phyloP scores from a whole-genome alignment of 2,113 vertebrate genomes.

The Oreochromis tanganicae region DNA sequence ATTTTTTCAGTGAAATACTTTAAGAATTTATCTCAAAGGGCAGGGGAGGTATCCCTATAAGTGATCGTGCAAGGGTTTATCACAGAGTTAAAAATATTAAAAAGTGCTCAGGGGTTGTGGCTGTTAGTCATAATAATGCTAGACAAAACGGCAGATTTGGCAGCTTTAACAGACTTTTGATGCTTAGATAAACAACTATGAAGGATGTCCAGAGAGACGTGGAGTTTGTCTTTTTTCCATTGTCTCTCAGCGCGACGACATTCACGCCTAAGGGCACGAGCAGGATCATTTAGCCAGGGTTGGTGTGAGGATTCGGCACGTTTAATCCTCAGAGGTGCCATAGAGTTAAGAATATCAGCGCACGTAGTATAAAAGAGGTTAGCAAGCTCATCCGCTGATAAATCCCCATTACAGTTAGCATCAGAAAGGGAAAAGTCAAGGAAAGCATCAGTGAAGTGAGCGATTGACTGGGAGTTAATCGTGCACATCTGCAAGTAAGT shows the following conservation, averaged over 20 bases:
- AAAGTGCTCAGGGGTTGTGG: not conserved
- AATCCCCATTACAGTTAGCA: no score
- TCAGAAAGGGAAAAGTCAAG: no score
- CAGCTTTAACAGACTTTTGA: not conserved
- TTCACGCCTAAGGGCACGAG: not conserved
- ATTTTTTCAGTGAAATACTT: rapidly evolving
- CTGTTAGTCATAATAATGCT: not conserved
- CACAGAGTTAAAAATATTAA: not conserved
- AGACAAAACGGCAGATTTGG: not conserved
- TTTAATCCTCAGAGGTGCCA: not conserved
- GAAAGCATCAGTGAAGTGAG: no score
- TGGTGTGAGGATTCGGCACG: not conserved
- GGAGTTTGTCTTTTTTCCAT: not conserved
- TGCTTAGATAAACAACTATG: not conserved
- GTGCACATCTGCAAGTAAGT: no score
- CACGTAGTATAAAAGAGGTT: no score
- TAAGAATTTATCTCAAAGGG: not conserved
- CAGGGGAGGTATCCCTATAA: not conserved
- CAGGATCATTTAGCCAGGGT: not conserved
- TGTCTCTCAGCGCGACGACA: not conserved
- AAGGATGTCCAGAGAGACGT: not conserved
- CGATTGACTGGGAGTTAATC: no score
- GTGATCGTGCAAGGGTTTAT: not conserved
- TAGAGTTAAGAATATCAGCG: no score
- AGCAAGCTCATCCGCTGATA: no score